Conservation (phyloP, 2,113 vertebrate species). For the Pavo muticus region DNA sequence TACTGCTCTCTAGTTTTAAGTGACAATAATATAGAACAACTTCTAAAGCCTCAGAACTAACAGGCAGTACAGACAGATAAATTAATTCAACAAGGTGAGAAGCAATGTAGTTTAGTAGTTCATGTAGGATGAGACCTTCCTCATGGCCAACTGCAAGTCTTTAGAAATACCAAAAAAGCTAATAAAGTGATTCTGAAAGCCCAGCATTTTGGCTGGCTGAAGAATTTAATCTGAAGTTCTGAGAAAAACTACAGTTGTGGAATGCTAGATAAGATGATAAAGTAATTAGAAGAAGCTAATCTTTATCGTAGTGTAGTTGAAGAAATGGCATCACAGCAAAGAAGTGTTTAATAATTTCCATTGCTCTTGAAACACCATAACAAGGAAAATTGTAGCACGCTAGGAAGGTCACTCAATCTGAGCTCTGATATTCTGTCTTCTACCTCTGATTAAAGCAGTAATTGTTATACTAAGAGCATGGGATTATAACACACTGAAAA, state of each 20-base stretch:
- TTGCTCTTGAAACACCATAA: neutral
- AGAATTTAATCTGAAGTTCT: neutral
- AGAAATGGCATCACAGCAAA: neutral
- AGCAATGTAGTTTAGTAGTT: fast-evolving
- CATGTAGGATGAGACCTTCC: neutral
- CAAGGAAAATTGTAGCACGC: neutral
- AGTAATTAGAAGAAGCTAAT: neutral
- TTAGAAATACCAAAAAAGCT: neutral
- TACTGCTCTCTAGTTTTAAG: neutral
- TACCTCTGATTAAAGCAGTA: neutral
- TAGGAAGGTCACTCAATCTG: neutral
- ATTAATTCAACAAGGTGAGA: neutral
- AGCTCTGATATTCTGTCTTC: neutral
- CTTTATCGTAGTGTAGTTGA: neutral
- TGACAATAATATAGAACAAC: neutral
- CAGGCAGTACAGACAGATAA: neutral
- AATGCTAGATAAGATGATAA: neutral
- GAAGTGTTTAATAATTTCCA: neutral
- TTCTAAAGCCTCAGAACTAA: neutral
- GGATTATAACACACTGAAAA: neutral
- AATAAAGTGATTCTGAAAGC: neutral
- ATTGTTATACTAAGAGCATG: neutral
- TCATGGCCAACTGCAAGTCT: neutral
- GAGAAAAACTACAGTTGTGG: neutral
- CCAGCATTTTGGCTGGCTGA: neutral